Percentiles rank a stretch among this genome's conserved stretches.
phyloP scores from a whole-genome alignment of 2,113 vertebrate genomes.

The Melanocharis versteri region DNA sequence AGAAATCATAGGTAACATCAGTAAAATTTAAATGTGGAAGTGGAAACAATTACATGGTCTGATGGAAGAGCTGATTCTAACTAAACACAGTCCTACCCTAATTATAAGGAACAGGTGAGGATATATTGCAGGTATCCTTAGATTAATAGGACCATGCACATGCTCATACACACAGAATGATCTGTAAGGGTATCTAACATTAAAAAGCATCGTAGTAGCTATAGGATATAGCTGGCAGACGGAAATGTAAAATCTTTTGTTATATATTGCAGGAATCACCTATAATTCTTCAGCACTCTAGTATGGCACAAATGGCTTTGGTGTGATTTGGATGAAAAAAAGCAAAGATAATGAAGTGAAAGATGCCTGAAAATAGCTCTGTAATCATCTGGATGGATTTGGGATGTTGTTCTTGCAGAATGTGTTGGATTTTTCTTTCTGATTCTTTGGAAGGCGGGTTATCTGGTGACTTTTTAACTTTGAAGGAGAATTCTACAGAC shows the following conservation, averaged over 20 bases:
- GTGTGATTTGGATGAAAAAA: not conserved
- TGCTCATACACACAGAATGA: fast-evolving
- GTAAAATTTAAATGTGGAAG: not conserved
- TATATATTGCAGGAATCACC: not conserved
- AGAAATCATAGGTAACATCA: not conserved
- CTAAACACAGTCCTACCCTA: not conserved
- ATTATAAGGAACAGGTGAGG: not conserved
- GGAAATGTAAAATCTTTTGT: not conserved
- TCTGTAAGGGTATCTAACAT: not conserved
- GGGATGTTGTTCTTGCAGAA: not conserved
- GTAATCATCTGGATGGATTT: not conserved
- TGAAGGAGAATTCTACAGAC: not conserved
- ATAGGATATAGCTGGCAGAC: not conserved
- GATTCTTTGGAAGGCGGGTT: not conserved
- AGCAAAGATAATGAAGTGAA: not conserved
- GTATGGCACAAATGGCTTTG: not conserved
- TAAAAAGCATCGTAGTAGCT: not conserved
- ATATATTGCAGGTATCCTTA: not conserved
- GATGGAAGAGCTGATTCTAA: not conserved
- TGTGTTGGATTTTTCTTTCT: fast-evolving
- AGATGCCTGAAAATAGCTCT: not conserved
- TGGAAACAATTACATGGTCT: not conserved
- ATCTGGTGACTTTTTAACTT: not conserved
- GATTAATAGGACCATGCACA: not conserved
- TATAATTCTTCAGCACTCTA: not conserved